These are phyloP conservation scores for Drosophila cardini DNA, from an alignment of 1,140 invertebrate species.

Conservation along the genomic window DNA sequence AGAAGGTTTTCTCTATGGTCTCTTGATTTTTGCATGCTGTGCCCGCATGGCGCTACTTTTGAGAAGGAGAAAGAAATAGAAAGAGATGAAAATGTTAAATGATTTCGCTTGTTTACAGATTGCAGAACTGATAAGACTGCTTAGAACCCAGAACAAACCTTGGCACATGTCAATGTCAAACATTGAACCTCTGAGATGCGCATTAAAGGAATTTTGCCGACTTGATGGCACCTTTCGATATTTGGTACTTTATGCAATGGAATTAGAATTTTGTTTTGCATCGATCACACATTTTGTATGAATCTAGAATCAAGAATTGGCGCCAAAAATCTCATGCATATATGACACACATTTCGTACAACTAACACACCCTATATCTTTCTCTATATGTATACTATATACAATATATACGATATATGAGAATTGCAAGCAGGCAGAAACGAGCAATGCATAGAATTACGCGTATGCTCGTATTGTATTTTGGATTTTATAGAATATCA, in stretches of 20 bases:
- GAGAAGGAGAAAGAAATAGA: not conserved
- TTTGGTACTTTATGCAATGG: conserved; percentile 25
- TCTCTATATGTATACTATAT: too few relatives aligned
- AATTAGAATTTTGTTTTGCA: conserved; percentile 68
- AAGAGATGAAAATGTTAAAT: not conserved
- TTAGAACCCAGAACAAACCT: conserved; percentile 36
- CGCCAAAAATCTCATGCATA: conserved; percentile 78
- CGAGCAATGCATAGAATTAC: conserved; percentile 65
- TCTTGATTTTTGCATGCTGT: conserved; percentile 63
- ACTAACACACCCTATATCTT: not conserved
- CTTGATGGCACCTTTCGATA: conserved; percentile 73
- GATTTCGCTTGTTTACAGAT: conserved; percentile 7
- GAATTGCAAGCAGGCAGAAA: conserved; percentile 47
- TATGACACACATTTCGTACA: conserved; percentile 64
- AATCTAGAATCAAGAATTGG: conserved; percentile 45
- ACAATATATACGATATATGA: too few relatives aligned
- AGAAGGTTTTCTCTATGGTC: not conserved
- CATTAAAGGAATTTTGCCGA: conserved; percentile 75
- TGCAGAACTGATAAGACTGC: not conserved
- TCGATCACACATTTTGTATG: conserved; percentile 58
- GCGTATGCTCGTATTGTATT: conserved; percentile 24
- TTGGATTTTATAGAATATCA: conserved; percentile 60
- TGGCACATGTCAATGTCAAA: conserved; percentile 76
- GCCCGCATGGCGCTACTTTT: conserved; percentile 73
- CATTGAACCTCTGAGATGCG: conserved; percentile 63